phyloP scores from a whole-genome alignment of 2,113 vertebrate species.

The Phylloscopus whistleri region DNA sequence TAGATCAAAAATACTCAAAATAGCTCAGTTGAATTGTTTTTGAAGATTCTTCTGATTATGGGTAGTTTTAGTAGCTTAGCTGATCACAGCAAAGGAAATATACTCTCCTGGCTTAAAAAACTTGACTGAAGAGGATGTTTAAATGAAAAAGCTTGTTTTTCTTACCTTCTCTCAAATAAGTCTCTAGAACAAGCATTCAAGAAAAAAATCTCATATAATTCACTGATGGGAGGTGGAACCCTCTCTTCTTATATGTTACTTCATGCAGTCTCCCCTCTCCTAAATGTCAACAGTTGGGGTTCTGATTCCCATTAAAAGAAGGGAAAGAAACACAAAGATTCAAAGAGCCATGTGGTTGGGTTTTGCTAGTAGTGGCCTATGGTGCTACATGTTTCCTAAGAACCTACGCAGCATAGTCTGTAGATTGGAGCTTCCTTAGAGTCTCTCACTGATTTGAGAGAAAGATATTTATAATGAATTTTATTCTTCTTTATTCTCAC shows the following conservation, averaged over 20 bases:
- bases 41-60: not conserved
- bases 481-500: slow-evolving; percentile 1
- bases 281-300: not conserved
- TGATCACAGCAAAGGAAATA: not conserved
- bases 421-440: not conserved
- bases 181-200: not conserved
- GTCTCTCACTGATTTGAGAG: not conserved
- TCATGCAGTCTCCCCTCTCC: not conserved
- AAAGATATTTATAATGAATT: not conserved
- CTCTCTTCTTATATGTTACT: not conserved
- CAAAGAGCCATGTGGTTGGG: not conserved
- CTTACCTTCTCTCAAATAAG: not conserved
- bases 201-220: not conserved
- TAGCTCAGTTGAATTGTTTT: not conserved
- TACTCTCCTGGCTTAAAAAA: not conserved
- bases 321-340: not conserved
- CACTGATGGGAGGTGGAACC: not conserved
- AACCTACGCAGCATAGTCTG: not conserved
- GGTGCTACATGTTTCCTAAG: not conserved
- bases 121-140: not conserved
- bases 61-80: not conserved
- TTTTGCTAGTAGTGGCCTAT: not conserved
- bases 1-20: not conserved
- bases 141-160: not conserved
- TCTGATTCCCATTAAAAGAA: not conserved